phyloP scores from a whole-genome alignment of 2,888 invertebrate genomes.

The Chrysomela aeneicollis region DNA sequence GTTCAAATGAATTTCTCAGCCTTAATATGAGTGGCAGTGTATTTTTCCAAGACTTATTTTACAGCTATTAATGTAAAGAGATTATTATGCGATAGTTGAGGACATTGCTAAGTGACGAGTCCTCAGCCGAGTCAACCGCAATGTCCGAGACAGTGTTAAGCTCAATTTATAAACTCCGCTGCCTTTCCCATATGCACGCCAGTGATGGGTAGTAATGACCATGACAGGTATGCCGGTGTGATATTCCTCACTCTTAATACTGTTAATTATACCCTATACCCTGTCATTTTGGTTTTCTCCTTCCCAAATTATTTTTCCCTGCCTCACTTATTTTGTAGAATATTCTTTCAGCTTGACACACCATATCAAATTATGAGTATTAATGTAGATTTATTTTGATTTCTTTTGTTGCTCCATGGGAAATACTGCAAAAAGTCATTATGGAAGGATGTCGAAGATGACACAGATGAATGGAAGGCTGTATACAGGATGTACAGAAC shows the following conservation, averaged over 20 bases:
- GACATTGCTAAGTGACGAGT: no score
- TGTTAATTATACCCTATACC: constrained; percentile 48
- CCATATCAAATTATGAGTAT: constrained; percentile 32
- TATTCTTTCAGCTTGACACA: constrained; percentile 32
- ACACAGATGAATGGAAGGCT: constrained; percentile 2
- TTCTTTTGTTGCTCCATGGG: constrained; percentile 29
- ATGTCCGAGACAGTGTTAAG: no score
- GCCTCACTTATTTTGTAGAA: constrained; percentile 34
- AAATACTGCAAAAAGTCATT: constrained; percentile 31
- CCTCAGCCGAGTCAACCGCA: no score
- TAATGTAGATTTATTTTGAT: constrained; percentile 30
- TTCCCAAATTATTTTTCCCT: constrained; percentile 34
- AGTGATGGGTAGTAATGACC: constrained; percentile 25
- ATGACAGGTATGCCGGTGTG: constrained; percentile 42
- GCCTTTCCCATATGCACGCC: neutral
- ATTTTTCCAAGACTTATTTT: no score
- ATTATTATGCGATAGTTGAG: no score
- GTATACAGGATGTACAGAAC: neutral
- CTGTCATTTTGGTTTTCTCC: constrained; percentile 43
- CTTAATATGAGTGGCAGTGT: no score
- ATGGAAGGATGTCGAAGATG: constrained; percentile 15
- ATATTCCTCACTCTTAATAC: constrained; percentile 48
- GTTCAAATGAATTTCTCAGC: no score
- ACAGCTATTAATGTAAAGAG: no score
- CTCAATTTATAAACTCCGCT: no score